These are phyloP conservation scores for Tanytarsus gracilentus DNA, from an alignment of 2,888 invertebrate species.

Conservation along the genomic window DNA sequence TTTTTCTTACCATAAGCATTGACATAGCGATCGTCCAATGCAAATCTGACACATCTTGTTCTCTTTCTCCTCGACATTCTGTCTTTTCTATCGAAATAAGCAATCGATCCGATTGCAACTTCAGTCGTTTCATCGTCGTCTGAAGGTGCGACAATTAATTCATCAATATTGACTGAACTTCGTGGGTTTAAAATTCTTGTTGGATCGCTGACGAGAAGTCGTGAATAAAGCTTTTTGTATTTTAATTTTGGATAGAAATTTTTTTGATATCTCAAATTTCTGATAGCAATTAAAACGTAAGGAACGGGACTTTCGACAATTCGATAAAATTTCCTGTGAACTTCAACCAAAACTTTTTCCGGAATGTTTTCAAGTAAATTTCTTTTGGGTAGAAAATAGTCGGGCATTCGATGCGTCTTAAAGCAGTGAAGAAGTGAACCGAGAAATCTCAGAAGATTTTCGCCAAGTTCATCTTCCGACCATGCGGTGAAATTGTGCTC, in stretches of 20 bases:
- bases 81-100: conserved; percentile 33
- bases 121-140: conserved; percentile 43
- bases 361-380: conserved; percentile 67
- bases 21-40: conserved; percentile 10
- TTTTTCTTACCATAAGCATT: conserved; percentile 35
- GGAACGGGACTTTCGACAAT: conserved; percentile 63
- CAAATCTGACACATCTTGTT: conserved; percentile 26
- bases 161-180: not conserved
- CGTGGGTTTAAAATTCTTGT: conserved; percentile 46
- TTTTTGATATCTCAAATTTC: conserved; percentile 55
- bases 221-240: conserved; percentile 49
- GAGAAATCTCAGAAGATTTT: conserved; percentile 54
- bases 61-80: conserved; percentile 31
- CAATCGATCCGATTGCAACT: conserved; percentile 31
- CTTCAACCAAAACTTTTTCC: conserved; percentile 50
- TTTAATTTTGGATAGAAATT: conserved; percentile 59
- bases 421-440: conserved; percentile 54
- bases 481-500: conserved; percentile 62
- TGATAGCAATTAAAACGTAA: conserved; percentile 58
- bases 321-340: conserved; percentile 58
- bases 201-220: conserved; percentile 50
- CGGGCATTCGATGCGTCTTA: conserved; percentile 52
- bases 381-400: conserved; percentile 64
- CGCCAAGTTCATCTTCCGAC: conserved; percentile 65
- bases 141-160: not conserved